A percentile compares a stretch with the other conserved stretches of the same genome.
These are phyloP conservation scores for Abrostola tripartita DNA, from an alignment of 2,888 invertebrate genomes.

Conservation along the genomic window DNA sequence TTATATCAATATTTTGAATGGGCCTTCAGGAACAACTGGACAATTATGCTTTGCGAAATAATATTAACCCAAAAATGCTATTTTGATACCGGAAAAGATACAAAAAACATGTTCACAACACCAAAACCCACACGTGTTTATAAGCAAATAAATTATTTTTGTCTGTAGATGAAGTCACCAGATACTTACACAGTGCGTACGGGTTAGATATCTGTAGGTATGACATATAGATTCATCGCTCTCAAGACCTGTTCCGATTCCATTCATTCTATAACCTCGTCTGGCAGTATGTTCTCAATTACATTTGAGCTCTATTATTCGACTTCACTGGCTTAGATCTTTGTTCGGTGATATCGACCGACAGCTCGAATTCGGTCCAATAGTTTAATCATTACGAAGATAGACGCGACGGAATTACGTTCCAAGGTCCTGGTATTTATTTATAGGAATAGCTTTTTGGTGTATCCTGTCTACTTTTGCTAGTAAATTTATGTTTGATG, in stretches of 20 bases:
- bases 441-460: background rate
- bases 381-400: background rate
- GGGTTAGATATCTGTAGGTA: too few relatives aligned
- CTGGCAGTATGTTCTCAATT: constrained; percentile 15
- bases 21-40: too few relatives aligned
- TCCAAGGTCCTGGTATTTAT: background rate
- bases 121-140: too few relatives aligned
- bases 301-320: constrained; percentile 23
- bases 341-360: constrained; percentile 3
- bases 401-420: background rate
- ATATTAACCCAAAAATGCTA: too few relatives aligned
- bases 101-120: too few relatives aligned
- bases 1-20: too few relatives aligned
- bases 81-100: too few relatives aligned
- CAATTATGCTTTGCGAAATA: too few relatives aligned
- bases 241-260: background rate
- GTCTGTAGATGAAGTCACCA: too few relatives aligned
- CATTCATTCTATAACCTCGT: background rate
- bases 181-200: too few relatives aligned
- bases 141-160: too few relatives aligned
- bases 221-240: background rate
- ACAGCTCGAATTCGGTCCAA: constrained; percentile 7
- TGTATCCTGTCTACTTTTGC: background rate
- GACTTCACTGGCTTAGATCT: constrained; percentile 14
- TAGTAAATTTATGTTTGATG: too few relatives aligned